Percentiles rank a stretch among this genome's conserved stretches.
These are phyloP conservation scores for Cariama cristata DNA, from an alignment of 2,113 vertebrate genomes.

Conservation along the genomic window DNA sequence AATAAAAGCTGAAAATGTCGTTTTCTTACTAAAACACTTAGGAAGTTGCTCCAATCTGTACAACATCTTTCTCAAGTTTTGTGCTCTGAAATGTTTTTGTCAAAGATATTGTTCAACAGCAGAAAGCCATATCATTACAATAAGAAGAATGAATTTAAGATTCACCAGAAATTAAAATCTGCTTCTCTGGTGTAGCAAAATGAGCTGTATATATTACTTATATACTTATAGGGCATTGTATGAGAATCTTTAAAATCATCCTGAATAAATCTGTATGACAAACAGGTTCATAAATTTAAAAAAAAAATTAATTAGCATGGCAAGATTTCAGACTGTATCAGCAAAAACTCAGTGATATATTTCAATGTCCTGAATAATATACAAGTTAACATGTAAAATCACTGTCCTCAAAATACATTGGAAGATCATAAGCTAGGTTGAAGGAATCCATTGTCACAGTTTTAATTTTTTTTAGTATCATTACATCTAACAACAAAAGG, in stretches of 20 bases:
- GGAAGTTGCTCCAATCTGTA: not conserved
- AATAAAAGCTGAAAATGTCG: not conserved
- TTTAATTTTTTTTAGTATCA: not conserved
- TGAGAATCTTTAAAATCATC: not conserved
- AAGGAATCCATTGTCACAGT: not conserved
- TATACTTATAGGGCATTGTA: not conserved
- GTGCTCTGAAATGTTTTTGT: not conserved
- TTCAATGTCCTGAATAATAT: not conserved
- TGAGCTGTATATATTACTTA: not conserved
- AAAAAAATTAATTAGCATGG: not conserved
- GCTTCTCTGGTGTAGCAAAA: not conserved
- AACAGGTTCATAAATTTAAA: no score
- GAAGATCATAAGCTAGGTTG: not conserved
- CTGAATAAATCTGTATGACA: not conserved
- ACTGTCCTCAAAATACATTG: not conserved
- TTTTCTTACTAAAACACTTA: not conserved
- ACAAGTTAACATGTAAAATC: not conserved
- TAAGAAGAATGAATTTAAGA: not conserved
- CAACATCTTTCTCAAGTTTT: not conserved
- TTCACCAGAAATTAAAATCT: not conserved
- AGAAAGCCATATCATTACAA: not conserved
- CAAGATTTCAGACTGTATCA: not conserved
- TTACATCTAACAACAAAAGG: not conserved
- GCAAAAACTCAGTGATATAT: not conserved
- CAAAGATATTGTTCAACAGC: not conserved